Conservation (phyloP, 1,140 invertebrate species). For the Meloidogyne exigua region DNA sequence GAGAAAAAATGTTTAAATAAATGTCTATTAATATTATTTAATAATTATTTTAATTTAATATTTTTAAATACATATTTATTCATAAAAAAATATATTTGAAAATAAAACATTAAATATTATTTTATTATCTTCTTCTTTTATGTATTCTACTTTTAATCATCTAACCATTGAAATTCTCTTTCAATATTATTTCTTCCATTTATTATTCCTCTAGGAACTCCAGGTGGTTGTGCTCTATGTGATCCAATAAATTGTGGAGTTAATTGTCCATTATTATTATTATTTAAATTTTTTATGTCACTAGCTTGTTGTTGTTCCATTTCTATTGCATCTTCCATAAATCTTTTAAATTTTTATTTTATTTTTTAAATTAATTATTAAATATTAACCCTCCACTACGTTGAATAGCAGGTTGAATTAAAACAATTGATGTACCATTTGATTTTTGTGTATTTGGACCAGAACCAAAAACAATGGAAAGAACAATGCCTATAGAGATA, state of each 20-base stretch:
- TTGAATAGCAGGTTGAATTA: neutral
- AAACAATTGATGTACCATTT: conserved; percentile 1
- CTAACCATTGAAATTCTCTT: conserved; percentile 1
- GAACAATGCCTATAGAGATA: conserved; percentile 35
- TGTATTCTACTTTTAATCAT: neutral
- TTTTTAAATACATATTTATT: no score
- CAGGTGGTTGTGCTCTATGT: neutral
- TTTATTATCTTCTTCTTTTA: neutral
- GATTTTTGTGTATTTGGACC: neutral
- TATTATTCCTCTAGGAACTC: neutral
- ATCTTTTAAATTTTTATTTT: neutral
- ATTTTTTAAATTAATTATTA: neutral
- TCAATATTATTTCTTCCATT: neutral
- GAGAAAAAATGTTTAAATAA: no score
- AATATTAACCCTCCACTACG: neutral
- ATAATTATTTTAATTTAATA: no score
- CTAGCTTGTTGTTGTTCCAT: neutral
- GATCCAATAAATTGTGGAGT: neutral
- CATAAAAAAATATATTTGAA: no score
- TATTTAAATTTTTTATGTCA: neutral
- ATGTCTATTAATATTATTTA: no score
- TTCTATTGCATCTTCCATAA: conserved; percentile 2
- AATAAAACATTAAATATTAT: neutral
- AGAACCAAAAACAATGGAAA: conserved; percentile 27
- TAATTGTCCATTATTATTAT: neutral